Evolutionary conservation across 2,797 vertebrate species (phyloP).

Genomic region (Petrocephalus schoutedeni): DNA sequence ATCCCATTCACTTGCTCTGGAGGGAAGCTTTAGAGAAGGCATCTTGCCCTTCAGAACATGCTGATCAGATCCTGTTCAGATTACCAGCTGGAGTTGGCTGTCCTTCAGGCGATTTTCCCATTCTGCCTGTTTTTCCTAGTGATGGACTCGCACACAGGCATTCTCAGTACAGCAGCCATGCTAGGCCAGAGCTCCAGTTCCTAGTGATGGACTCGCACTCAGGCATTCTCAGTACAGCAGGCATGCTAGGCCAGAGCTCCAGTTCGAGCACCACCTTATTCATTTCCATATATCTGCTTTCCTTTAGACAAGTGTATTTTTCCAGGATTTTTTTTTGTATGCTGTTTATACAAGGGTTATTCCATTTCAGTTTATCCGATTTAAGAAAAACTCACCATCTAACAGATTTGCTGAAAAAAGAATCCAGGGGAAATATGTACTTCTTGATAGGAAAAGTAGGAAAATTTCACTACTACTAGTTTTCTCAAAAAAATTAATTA

Average conservation of each 20-base stretch:
- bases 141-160: not conserved
- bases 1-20: slow-evolving; percentile 11
- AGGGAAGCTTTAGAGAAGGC: slow-evolving; percentile 31
- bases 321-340: not conserved
- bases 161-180: not conserved
- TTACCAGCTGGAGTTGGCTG: slow-evolving; percentile 44
- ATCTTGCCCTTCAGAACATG: slow-evolving; percentile 40
- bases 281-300: not conserved
- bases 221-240: not conserved
- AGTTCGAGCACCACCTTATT: not conserved
- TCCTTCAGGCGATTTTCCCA: slow-evolving; percentile 36
- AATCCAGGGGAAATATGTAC: not conserved
- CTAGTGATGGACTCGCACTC: not conserved
- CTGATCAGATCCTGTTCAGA: slow-evolving; percentile 44
- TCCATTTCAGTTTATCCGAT: not conserved
- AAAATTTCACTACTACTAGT: not conserved
- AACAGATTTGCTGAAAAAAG: not conserved
- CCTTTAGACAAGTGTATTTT: not conserved
- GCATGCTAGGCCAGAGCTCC: not conserved
- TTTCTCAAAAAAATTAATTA: not conserved
- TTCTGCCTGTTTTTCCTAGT: not conserved
- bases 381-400: not conserved
- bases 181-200: not conserved
- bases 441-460: not conserved
- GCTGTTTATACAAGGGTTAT: not conserved